A percentile compares a stretch with the other conserved stretches of the same genome.
Evolutionary conservation across 23 tunicate genomes (phyloP).

Genomic region (Phallusia fumigata): DNA sequence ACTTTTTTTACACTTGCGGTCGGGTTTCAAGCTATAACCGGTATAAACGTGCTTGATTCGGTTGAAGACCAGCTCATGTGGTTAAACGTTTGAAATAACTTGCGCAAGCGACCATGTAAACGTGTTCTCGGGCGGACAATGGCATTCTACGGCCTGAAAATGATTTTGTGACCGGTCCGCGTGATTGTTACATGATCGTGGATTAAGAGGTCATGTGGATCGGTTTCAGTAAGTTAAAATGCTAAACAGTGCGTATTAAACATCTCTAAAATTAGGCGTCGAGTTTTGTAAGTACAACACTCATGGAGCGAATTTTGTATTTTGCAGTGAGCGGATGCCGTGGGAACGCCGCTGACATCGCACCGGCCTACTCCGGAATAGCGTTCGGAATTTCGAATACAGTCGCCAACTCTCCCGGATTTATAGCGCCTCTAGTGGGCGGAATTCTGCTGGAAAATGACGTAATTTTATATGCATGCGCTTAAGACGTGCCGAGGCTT

Average conservation of each 20-base stretch:
- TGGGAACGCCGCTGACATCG: conserved; percentile 5
- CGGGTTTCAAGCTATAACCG: not conserved
- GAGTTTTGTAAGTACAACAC: not conserved
- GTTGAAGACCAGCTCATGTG: no score
- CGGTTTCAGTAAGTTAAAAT: no score
- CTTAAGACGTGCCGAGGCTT: no score
- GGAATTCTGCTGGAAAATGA: conserved; percentile 4
- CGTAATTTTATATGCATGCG: not conserved
- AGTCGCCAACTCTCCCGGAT: conserved; percentile 6
- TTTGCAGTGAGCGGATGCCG: not conserved
- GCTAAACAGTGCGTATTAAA: not conserved
- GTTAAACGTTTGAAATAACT: no score
- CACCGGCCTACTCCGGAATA: not conserved
- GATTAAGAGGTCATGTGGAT: no score
- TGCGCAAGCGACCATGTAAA: not conserved
- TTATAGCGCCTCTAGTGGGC: conserved; percentile 3
- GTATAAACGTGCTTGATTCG: no score
- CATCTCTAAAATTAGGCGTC: not conserved
- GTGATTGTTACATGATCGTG: no score
- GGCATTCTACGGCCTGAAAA: not conserved
- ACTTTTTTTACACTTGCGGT: not conserved
- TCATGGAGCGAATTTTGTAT: not conserved
- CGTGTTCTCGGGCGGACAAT: not conserved
- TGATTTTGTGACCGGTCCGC: not conserved
- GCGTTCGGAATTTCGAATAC: conserved; percentile 6